Base-by-base conservation (phyloP, 2,113 vertebrate species). In the Myotis davidii region DNA sequence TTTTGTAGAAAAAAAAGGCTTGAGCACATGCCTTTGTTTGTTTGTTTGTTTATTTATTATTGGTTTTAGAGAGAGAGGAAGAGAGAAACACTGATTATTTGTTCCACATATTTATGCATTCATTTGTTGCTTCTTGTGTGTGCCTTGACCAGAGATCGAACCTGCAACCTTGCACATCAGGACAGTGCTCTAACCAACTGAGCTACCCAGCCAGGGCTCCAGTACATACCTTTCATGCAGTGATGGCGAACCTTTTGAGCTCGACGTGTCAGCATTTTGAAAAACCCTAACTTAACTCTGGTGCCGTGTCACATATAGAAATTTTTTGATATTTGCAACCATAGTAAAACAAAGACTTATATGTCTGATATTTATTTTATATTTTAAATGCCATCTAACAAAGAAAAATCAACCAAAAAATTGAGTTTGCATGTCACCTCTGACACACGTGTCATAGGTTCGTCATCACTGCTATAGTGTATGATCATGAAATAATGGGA, bases 401-500 rank as follows among this genome's bases (percentile, higher is more conserved):
- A 42, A 42, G 42, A 42, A 42, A 42, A 42, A 42, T 42, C 42
- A 42, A 42, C 42, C 42, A 42, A 42, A 42, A 42, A 42, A 42
- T 8, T 42, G 42, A 42, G 42, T 42, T 42, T 1, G 1, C 42
- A 7, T 42, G 42, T 42, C 42, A 42, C 42, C 42, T 42, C 42
- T 42, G 42, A 42, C 7, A 42, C 7, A 7, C 7, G 42, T 42
- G 42, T 42, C 42, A 42, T 42, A 42, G 42, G 42, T 42, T 42
- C 42, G 7, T 7, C 42, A 42, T 42, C 42, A 42, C 42, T 42
- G 42, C 42, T 42, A 7, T 27, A 85, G 17, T 54, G 54, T 69
- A 52, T 39, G 20, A 86, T 59, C 59, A 18, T 89, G 61, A 94
- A 83, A 88, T 92, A 94, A 85, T 54, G 76, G n/a, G 23, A 88